These are phyloP conservation scores for Meta bourneti DNA, from an alignment of 2,888 invertebrate species.

Conservation along the genomic window DNA sequence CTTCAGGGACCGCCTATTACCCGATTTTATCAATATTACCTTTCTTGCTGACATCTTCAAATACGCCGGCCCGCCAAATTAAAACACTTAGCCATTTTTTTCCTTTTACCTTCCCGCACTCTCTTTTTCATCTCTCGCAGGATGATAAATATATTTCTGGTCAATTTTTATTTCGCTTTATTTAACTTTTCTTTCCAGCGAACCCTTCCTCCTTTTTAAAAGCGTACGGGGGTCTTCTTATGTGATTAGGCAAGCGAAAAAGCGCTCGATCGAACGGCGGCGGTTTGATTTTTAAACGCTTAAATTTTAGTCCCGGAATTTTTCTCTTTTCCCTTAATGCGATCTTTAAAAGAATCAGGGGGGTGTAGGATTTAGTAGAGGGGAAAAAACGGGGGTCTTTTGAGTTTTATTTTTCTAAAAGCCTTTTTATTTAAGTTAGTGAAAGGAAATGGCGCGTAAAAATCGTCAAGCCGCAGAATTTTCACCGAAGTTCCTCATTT, in stretches of 20 bases:
- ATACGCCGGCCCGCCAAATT: background rate
- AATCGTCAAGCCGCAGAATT: constrained; percentile 30
- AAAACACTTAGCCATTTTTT: constrained; percentile 5
- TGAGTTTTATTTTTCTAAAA: background rate
- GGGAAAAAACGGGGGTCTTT: background rate
- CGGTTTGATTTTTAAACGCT: background rate
- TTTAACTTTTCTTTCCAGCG: background rate
- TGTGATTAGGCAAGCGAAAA: background rate
- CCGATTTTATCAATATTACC: background rate
- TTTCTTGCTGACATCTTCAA: constrained; percentile 11
- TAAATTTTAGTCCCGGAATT: background rate
- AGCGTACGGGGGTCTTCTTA: background rate
- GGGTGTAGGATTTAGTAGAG: background rate
- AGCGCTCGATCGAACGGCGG: background rate
- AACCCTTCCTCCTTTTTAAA: background rate
- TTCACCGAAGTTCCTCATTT: background rate
- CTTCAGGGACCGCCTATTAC: background rate
- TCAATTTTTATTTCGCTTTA: background rate
- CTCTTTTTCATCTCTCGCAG: background rate
- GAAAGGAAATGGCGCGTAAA: constrained; percentile 37
- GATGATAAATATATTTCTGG: background rate
- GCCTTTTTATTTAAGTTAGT: background rate
- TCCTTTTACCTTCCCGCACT: background rate
- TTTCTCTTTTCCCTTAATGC: background rate
- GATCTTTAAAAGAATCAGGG: background rate